Base-by-base conservation (phyloP, 2,797 vertebrate genomes). In the Caiman crocodilus region DNA sequence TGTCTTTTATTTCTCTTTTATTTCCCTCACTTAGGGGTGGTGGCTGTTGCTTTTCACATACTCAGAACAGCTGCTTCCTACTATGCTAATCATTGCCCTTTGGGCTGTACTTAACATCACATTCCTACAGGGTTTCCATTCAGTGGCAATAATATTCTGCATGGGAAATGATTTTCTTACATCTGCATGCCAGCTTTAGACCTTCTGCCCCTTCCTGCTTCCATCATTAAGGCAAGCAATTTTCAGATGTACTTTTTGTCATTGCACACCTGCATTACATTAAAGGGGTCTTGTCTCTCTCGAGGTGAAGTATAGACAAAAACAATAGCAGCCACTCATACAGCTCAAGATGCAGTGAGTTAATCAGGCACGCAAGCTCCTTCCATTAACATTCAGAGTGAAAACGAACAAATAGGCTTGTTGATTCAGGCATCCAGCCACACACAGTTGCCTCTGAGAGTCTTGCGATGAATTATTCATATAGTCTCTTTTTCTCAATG, bases 111-210 rank as follows among this genome's bases (percentile, higher is more conserved):
- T 87, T 26, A 86, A 1, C 67, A 73, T 60, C 64, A 75, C 8
- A 35, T 25, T 20, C 26, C 58, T 85, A 30, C 85, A 77, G 7
- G 59, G n/a, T 83, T 57, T 89, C 77, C 4, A 2, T 82, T 76
- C 80, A 82, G 71, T 89, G 93, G 0, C 0, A 86, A 67, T 14
- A 10, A 25, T 30, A 5, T 77, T 95, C 81, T 93, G 85, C 82
- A 92, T 89, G 90, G 88, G 9, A 57, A 92, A 91, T 85, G 75
- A 65, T 89, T 93, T 86, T 71, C 5, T 93, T 9, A 50, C 16
- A 58, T 96, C 87, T 92, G 83, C 85, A 92, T 91, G 84, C n/a
- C 76, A 67, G 82, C 76, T 83, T 85, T 82, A 83, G 14, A 60
- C 20, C 65, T 69, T 56, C 60, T 63, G 75, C 10, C 16, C 4